Percentiles rank a stretch among this genome's conserved stretches.
phyloP scores from a whole-genome alignment of 2,113 vertebrate species.

The Noctilio leporinus region DNA sequence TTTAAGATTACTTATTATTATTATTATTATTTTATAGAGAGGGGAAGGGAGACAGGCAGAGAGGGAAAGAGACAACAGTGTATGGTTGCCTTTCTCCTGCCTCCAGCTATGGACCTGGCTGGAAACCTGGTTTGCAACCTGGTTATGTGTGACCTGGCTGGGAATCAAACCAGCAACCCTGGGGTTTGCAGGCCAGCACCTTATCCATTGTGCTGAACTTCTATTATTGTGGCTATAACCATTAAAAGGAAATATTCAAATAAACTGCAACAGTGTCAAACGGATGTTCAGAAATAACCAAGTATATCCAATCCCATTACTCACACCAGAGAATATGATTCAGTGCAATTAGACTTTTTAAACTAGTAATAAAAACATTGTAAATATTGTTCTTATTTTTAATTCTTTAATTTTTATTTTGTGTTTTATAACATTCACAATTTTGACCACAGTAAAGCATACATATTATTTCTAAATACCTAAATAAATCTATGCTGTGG shows the following conservation, averaged over 20 bases:
- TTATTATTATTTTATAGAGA: too few species aligned
- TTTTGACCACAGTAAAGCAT: not conserved
- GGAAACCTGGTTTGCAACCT: too few species aligned
- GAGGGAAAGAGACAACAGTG: too few species aligned
- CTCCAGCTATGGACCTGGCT: too few species aligned
- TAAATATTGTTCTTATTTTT: not conserved
- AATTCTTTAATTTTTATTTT: not conserved
- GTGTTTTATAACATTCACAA: not conserved
- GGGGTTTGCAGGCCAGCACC: too few species aligned
- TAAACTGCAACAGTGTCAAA: not conserved
- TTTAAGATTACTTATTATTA: too few species aligned
- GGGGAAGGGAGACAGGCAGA: too few species aligned
- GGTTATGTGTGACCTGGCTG: too few species aligned
- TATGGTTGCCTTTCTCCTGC: too few species aligned
- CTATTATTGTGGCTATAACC: not conserved
- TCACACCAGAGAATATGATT: not conserved
- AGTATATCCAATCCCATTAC: not conserved
- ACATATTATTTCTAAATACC: not conserved
- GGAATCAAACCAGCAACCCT: too few species aligned
- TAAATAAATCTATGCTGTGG: not conserved
- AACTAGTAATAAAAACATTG: not conserved
- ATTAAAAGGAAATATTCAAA: not conserved
- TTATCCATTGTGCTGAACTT: too few species aligned
- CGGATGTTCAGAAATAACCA: not conserved
- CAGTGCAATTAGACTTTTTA: not conserved